These are phyloP conservation scores for Drosophila anomelani DNA, from an alignment of 2,888 invertebrate genomes.

Conservation along the genomic window DNA sequence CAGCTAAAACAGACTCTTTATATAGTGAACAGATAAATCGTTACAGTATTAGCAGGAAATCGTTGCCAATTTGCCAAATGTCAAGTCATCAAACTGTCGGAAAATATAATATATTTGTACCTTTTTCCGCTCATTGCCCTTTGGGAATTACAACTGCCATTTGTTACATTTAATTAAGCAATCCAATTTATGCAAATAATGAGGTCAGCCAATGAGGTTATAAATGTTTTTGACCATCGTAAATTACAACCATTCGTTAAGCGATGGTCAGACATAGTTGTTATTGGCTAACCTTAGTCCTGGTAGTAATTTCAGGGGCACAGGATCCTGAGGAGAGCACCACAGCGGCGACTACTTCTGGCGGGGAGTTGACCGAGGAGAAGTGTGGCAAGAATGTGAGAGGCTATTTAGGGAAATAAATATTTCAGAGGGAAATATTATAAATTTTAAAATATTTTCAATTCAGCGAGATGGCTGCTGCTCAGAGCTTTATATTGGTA, in stretches of 20 bases:
- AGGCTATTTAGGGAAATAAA: neutral
- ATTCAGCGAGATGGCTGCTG: conserved; percentile 62
- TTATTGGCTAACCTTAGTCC: conserved; percentile 1
- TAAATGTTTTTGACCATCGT: conserved; percentile 39
- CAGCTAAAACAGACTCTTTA: neutral
- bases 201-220: conserved; percentile 35
- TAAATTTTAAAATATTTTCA: fast-evolving
- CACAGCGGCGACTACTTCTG: neutral
- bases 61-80: conserved; percentile 15
- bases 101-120: neutral
- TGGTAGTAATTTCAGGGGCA: conserved; percentile 18
- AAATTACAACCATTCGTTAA: conserved; percentile 7
- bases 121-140: conserved; percentile 51
- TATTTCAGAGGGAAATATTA: neutral
- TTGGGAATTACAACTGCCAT: conserved; percentile 23
- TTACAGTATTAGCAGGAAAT: conserved; percentile 29
- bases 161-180: conserved; percentile 57
- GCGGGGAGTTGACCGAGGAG: conserved; percentile 30
- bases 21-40: conserved; percentile 5
- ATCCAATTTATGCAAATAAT: conserved; percentile 29
- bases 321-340: conserved; percentile 41
- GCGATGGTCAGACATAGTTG: conserved; percentile 23
- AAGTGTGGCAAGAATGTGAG: conserved; percentile 57
- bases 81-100: conserved; percentile 18
- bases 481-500: conserved; percentile 47